These are phyloP conservation scores for Gallinago stenura DNA, from an alignment of 2,797 vertebrate genomes.

Conservation along the genomic window DNA sequence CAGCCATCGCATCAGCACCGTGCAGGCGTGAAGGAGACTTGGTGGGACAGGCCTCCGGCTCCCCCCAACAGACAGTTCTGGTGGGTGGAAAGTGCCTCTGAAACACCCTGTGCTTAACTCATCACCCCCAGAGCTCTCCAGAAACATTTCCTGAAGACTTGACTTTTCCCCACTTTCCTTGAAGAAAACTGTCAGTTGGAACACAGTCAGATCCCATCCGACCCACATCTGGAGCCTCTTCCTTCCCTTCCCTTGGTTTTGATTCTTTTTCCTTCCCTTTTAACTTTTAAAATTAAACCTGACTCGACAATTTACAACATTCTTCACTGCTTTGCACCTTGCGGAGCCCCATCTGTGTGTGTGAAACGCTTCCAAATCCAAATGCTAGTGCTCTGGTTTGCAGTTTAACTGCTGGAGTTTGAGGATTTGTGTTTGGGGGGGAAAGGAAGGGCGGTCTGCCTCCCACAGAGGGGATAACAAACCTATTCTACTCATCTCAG, in stretches of 20 bases:
- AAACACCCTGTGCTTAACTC: not conserved
- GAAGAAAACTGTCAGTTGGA: not conserved
- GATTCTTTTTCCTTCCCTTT: not conserved
- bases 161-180: not conserved
- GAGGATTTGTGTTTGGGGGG: not conserved
- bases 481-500: not conserved
- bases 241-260: not conserved
- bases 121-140: not conserved
- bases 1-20: rapidly evolving
- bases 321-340: conserved; percentile 60
- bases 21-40: not conserved
- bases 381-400: conserved; percentile 8
- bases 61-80: not conserved
- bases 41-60: not conserved
- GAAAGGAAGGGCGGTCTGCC: not conserved
- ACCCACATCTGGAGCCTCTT: not conserved
- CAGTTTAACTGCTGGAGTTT: not conserved
- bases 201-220: not conserved
- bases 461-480: not conserved
- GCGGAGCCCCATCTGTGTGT: conserved; percentile 54
- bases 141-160: not conserved
- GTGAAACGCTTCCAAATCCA: conserved; percentile 40
- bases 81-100: not conserved
- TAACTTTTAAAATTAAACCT: conserved; percentile 51
- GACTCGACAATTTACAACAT: conserved; percentile 45